Conservation (phyloP, 2,888 invertebrate species). For the Chrysotoxum bicinctum region DNA sequence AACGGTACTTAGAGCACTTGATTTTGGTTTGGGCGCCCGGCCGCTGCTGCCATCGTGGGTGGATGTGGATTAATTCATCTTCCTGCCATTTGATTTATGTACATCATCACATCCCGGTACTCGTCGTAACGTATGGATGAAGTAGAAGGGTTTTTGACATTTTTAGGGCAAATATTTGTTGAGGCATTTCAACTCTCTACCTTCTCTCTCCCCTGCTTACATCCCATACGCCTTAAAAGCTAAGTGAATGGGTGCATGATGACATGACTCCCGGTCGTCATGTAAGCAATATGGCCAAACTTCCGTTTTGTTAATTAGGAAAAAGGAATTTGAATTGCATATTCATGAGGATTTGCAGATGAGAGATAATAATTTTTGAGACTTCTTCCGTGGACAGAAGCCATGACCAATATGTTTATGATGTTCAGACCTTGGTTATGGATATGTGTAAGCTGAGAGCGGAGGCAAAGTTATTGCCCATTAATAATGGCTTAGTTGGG, state of each 20-base stretch:
- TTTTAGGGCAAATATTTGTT: constrained; percentile 62
- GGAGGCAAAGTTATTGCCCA: background rate
- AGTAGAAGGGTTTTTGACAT: constrained; percentile 56
- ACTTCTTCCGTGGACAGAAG: background rate
- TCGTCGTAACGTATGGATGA: background rate
- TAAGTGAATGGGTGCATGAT: constrained; percentile 52
- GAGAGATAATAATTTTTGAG: constrained; percentile 2
- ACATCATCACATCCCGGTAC: constrained; percentile 5
- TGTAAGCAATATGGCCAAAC: constrained; percentile 38
- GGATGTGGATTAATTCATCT: constrained; percentile 4
- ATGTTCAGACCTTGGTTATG: background rate
- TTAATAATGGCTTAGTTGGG: background rate
- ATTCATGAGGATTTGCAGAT: constrained; percentile 45
- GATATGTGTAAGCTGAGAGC: background rate
- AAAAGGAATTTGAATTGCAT: constrained; percentile 43
- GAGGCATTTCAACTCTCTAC: constrained; percentile 3
- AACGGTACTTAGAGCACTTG: constrained; percentile 22
- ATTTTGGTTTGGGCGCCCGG: background rate
- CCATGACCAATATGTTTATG: background rate
- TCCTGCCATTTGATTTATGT: constrained; percentile 26
- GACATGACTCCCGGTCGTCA: background rate
- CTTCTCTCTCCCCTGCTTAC: background rate
- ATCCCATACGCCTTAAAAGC: too few relatives aligned
- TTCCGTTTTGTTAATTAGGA: constrained; percentile 62
- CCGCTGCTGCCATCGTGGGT: background rate